phyloP scores from a whole-genome alignment of 2,888 invertebrate species.

The Mythimna loreyi region DNA sequence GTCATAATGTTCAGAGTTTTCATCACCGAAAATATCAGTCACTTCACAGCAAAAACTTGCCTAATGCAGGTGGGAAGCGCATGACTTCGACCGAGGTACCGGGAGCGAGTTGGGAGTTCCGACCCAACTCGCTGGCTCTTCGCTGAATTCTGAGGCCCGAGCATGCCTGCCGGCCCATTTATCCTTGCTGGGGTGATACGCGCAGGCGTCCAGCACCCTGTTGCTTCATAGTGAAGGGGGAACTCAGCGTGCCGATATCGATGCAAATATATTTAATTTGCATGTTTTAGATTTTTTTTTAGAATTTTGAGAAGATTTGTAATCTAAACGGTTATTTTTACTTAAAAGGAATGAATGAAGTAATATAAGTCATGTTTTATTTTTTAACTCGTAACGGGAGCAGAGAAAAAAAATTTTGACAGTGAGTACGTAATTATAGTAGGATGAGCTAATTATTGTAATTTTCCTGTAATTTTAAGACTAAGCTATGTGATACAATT shows the following conservation, averaged over 20 bases:
- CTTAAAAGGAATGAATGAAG: neutral
- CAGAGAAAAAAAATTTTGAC: neutral
- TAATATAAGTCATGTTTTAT: neutral
- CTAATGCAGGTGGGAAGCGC: conserved; percentile 71
- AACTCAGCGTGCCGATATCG: conserved; percentile 64
- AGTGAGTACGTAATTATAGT: too few relatives aligned
- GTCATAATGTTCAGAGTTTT: conserved; percentile 75
- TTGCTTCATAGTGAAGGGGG: conserved; percentile 83
- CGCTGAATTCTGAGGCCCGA: conserved; percentile 81
- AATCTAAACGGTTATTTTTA: neutral
- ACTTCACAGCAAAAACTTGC: conserved; percentile 73
- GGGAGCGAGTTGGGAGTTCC: conserved; percentile 66
- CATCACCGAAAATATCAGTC: conserved; percentile 68
- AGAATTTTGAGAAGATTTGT: neutral
- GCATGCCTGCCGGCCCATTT: conserved; percentile 79
- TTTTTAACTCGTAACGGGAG: neutral
- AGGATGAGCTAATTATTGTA: neutral
- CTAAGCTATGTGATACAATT: neutral
- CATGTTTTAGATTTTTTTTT: neutral
- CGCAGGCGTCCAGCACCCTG: conserved; percentile 90
- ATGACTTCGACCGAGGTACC: conserved; percentile 74
- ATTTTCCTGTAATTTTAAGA: neutral
- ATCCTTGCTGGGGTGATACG: conserved; percentile 82
- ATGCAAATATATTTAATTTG: conserved; percentile 52
- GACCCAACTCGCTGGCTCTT: conserved; percentile 76